These are phyloP conservation scores for Chionodraco myersi DNA, from an alignment of 2,113 vertebrate genomes.

Conservation along the genomic window DNA sequence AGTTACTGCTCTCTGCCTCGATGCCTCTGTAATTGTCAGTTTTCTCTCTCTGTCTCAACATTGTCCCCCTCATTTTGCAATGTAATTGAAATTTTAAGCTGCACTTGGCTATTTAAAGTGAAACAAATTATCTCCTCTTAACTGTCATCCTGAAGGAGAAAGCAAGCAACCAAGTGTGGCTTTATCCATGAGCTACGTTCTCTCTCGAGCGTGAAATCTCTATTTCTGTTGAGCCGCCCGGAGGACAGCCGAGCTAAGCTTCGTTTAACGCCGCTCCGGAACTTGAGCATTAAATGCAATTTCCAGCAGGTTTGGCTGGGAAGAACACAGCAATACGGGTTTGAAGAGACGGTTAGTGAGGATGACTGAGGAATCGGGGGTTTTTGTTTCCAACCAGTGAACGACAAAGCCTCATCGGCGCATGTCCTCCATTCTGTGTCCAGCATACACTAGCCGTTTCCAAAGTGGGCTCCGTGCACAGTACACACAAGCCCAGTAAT, in stretches of 20 bases:
- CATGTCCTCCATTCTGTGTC: slow-evolving; percentile 45
- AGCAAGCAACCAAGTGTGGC: slow-evolving; percentile 50
- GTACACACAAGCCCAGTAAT: slow-evolving; percentile 43
- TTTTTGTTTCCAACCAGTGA: slow-evolving; percentile 57
- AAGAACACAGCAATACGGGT: slow-evolving; percentile 39
- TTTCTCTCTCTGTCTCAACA: slow-evolving; percentile 1
- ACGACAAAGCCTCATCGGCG: slow-evolving; percentile 46
- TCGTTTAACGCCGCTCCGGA: slow-evolving; percentile 55
- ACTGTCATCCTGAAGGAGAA: slow-evolving; percentile 50
- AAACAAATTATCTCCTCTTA: slow-evolving; percentile 37
- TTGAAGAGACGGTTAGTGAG: slow-evolving; percentile 52
- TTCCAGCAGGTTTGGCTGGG: slow-evolving; percentile 68
- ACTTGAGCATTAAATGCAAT: slow-evolving; percentile 81
- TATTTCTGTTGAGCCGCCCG: slow-evolving; percentile 67
- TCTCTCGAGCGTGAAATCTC: slow-evolving; percentile 71
- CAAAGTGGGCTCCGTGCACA: slow-evolving; percentile 47
- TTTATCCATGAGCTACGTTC: slow-evolving; percentile 60
- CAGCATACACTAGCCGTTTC: slow-evolving; percentile 23
- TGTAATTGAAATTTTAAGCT: slow-evolving; percentile 44
- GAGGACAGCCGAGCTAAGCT: slow-evolving; percentile 55
- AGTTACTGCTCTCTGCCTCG: background rate
- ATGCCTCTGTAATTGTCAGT: slow-evolving; percentile 3
- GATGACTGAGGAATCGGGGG: slow-evolving; percentile 38
- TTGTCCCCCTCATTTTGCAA: slow-evolving; percentile 7
- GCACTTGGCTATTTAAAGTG: slow-evolving; percentile 28